phyloP scores from a whole-genome alignment of 2,888 invertebrate genomes.

The Cheiracanthium punctorium region DNA sequence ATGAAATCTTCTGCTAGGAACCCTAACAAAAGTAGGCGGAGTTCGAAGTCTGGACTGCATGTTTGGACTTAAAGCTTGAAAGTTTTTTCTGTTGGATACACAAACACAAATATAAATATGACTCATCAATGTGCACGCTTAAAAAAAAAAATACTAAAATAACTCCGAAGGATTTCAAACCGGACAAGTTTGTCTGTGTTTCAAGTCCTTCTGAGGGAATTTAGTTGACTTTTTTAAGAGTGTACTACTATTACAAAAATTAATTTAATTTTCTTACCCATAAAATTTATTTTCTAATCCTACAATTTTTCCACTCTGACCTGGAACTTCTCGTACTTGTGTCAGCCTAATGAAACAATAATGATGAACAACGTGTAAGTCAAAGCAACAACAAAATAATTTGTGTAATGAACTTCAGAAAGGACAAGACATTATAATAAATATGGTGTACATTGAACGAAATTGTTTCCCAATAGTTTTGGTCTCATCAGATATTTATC shows the following conservation, averaged over 20 bases:
- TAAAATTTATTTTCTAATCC: constrained; percentile 87
- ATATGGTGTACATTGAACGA: too few species aligned
- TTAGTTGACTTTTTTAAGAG: too few species aligned
- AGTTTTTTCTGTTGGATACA: constrained; percentile 65
- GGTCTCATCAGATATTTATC: too few species aligned
- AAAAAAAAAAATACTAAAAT: background rate
- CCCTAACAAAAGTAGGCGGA: constrained; percentile 85
- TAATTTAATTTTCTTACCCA: constrained; percentile 79
- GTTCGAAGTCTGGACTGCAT: constrained; percentile 76
- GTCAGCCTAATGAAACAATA: constrained; percentile 67
- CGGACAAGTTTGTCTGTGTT: too few species aligned
- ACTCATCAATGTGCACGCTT: constrained; percentile 29
- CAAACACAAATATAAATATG: too few species aligned
- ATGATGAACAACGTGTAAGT: background rate
- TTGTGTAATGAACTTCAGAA: too few species aligned
- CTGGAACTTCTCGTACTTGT: constrained; percentile 66
- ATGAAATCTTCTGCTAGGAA: constrained; percentile 86
- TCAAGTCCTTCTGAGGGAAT: too few species aligned
- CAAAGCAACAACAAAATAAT: too few species aligned
- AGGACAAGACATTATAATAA: too few species aligned
- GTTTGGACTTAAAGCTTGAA: constrained; percentile 24
- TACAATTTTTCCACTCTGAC: constrained; percentile 81
- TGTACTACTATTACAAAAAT: too few species aligned
- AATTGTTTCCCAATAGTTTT: too few species aligned
- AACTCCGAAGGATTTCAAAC: too few species aligned